Percentiles rank a stretch among this genome's conserved stretches.
Conservation (phyloP, 2,888 invertebrate genomes). For the Rhagophthalmus giganteus region DNA sequence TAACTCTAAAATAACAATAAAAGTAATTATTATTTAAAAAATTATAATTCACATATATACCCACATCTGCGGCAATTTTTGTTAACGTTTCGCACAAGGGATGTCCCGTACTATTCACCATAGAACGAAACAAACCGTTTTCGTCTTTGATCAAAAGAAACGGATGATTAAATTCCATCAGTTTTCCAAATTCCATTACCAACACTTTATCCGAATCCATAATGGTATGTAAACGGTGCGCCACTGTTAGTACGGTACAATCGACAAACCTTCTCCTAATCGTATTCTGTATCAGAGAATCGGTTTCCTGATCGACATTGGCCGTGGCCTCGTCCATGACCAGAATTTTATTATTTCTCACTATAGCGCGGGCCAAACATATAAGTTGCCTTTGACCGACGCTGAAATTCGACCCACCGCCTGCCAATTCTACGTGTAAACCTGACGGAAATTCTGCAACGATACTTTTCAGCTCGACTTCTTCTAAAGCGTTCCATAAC, state of each 20-base stretch:
- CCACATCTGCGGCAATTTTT: neutral
- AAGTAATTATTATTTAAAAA: neutral
- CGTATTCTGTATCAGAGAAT: conserved; percentile 75
- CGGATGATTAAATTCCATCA: conserved; percentile 79
- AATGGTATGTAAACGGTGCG: conserved; percentile 83
- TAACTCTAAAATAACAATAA: neutral
- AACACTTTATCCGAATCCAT: conserved; percentile 85
- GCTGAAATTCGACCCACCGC: conserved; percentile 62
- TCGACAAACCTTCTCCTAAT: conserved; percentile 74
- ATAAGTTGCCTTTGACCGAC: conserved; percentile 67
- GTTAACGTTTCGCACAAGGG: conserved; percentile 28
- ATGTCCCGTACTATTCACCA: conserved; percentile 72
- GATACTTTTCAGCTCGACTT: conserved; percentile 76
- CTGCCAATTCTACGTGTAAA: conserved; percentile 54
- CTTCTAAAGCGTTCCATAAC: conserved; percentile 83
- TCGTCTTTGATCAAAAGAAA: conserved; percentile 64
- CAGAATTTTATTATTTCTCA: conserved; percentile 54
- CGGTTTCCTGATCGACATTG: conserved; percentile 80
- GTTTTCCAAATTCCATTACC: conserved; percentile 79
- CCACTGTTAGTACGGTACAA: conserved; percentile 84
- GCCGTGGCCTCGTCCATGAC: conserved; percentile 76
- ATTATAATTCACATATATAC: conserved; percentile 30
- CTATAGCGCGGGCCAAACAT: conserved; percentile 68
- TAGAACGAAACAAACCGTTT: conserved; percentile 64
- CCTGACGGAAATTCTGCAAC: conserved; percentile 64